Percentiles rank a stretch among this genome's conserved stretches.
Conservation (phyloP, 1,140 invertebrate genomes). For the Pentalonia nigronervosa region DNA sequence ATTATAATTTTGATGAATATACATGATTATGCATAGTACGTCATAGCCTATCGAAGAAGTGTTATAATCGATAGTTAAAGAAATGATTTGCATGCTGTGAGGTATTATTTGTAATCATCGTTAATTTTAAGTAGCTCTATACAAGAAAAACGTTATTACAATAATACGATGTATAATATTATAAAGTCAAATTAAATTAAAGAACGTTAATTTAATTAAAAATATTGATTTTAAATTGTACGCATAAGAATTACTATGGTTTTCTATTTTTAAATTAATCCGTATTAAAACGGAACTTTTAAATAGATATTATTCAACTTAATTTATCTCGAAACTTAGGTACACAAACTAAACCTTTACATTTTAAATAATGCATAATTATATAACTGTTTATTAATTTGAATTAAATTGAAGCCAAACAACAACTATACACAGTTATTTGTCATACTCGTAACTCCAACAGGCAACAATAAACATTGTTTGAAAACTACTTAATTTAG, state of each 20-base stretch:
- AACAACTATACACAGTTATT: not conserved
- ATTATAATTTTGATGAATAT: not conserved
- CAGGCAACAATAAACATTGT: not conserved
- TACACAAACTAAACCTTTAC: not conserved
- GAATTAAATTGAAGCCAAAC: not conserved
- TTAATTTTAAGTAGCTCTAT: not conserved
- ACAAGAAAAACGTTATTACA: not conserved
- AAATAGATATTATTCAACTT: not conserved
- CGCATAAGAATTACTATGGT: not conserved
- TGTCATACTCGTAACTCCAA: not conserved
- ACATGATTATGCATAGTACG: not conserved
- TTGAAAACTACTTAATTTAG: slow-evolving; percentile 6
- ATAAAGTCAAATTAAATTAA: not conserved
- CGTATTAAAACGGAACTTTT: not conserved
- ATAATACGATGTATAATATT: not conserved
- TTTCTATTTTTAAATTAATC: not conserved
- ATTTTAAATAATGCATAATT: not conserved
- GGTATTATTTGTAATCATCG: not conserved
- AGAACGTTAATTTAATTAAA: slow-evolving; percentile 11
- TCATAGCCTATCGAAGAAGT: not conserved
- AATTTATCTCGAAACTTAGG: not conserved
- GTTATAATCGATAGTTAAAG: not conserved
- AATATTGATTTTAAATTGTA: not conserved
- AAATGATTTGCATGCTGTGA: not conserved
- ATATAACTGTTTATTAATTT: slow-evolving; percentile 6